Percentiles rank a stretch among this genome's conserved stretches.
phyloP scores from a whole-genome alignment of 2,888 invertebrate species.

The Himalopsyche kuldschensis region DNA sequence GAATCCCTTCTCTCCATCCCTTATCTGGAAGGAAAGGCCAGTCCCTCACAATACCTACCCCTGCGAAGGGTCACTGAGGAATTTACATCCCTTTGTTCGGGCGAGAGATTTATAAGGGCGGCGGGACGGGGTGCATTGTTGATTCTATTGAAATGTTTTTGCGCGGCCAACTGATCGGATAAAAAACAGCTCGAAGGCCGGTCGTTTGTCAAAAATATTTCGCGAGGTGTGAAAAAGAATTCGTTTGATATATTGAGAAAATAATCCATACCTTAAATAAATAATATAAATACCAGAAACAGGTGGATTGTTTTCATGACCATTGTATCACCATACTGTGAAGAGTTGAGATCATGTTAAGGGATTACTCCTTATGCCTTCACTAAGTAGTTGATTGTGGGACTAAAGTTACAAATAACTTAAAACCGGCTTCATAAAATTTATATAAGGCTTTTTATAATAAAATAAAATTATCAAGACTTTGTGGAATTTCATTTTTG shows the following conservation, averaged over 20 bases:
- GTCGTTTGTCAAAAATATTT: neutral
- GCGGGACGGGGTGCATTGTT: neutral
- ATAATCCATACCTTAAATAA: neutral
- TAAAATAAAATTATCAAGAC: too few relatives aligned
- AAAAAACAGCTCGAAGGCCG: neutral
- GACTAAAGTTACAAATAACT: too few relatives aligned
- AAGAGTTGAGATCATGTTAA: too few relatives aligned
- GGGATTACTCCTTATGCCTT: too few relatives aligned
- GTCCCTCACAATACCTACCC: conserved; percentile 1
- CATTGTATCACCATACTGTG: too few relatives aligned
- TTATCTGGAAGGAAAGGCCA: neutral
- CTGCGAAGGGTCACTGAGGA: conserved; percentile 26
- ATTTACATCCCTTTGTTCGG: conserved; percentile 22
- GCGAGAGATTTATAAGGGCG: conserved; percentile 25
- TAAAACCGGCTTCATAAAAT: too few relatives aligned
- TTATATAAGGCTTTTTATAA: too few relatives aligned
- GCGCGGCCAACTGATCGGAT: neutral
- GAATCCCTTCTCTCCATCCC: conserved; percentile 7
- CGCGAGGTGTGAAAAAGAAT: neutral
- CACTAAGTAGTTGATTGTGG: too few relatives aligned
- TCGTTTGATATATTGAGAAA: neutral
- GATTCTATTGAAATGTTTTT: conserved; percentile 18
- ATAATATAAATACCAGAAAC: too few relatives aligned
- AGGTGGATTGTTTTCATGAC: too few relatives aligned
- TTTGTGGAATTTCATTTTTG: too few relatives aligned